phyloP scores from a whole-genome alignment of 2,797 vertebrate species.

The Babyrousa celebensis region DNA sequence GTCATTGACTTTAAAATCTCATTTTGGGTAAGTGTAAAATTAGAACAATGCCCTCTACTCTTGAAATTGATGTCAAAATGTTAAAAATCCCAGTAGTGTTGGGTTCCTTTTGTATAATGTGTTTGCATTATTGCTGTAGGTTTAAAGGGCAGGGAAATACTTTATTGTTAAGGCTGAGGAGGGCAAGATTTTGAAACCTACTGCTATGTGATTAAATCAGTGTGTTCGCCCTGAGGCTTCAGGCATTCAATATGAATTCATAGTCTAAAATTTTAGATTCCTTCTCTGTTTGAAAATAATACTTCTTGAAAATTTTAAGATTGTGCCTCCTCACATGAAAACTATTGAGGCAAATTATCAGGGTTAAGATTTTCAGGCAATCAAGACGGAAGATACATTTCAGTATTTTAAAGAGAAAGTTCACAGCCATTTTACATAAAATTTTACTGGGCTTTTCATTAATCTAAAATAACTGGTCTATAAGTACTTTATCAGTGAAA shows the following conservation, averaged over 20 bases:
- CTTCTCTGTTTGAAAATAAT: conserved; percentile 83
- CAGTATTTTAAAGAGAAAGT: conserved; percentile 78
- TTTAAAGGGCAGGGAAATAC: conserved; percentile 67
- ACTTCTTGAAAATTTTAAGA: conserved; percentile 69
- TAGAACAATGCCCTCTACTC: conserved; percentile 2
- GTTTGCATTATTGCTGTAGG: conserved; percentile 42
- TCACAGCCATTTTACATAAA: conserved; percentile 74
- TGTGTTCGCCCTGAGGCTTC: conserved; percentile 90
- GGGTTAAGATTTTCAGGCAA: conserved; percentile 41
- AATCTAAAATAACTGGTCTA: conserved; percentile 78
- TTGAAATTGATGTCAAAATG: conserved; percentile 43
- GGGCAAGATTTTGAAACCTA: conserved; percentile 80
- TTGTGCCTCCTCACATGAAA: conserved; percentile 72
- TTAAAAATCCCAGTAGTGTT: background rate
- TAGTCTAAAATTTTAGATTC: conserved; percentile 80
- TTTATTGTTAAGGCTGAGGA: conserved; percentile 54
- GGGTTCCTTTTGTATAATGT: conserved; percentile 24
- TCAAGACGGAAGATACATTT: conserved; percentile 69
- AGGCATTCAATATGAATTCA: conserved; percentile 84
- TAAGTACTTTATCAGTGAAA: conserved; percentile 85
- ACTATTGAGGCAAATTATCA: conserved; percentile 68
- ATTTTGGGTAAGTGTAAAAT: conserved; percentile 36
- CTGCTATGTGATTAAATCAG: conserved; percentile 90
- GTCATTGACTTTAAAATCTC: conserved; percentile 69
- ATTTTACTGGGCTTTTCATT: conserved; percentile 83